Conservation (phyloP, 2,888 invertebrate genomes). For the Ectemnius lituratus region DNA sequence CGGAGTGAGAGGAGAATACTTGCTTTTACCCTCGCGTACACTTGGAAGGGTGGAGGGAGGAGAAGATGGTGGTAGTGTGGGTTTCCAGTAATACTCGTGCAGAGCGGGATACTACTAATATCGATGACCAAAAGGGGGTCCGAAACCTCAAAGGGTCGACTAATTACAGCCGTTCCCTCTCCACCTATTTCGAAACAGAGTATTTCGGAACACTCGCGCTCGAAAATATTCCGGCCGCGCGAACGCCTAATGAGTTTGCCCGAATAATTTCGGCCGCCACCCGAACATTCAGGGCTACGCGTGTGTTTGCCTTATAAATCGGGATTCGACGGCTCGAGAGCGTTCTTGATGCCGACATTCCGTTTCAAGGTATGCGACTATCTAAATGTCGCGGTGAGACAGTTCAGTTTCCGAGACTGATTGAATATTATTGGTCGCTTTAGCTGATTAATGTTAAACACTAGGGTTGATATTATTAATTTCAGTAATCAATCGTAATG, state of each 20-base stretch:
- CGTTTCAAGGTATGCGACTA: no score
- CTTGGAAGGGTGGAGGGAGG: no score
- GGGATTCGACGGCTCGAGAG: background rate
- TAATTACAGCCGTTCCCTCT: slow-evolving; percentile 52
- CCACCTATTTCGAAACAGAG: slow-evolving; percentile 31
- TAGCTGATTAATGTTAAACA: no score
- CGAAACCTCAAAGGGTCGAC: slow-evolving; percentile 63
- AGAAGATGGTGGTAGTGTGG: slow-evolving; percentile 25
- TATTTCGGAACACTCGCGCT: slow-evolving; percentile 41
- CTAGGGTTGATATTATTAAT: no score
- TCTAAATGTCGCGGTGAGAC: no score
- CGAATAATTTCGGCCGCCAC: slow-evolving; percentile 14
- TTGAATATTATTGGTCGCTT: no score
- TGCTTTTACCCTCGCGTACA: background rate
- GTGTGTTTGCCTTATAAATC: background rate
- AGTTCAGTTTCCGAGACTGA: no score
- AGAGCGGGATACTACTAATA: slow-evolving; percentile 52
- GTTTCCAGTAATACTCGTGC: slow-evolving; percentile 22
- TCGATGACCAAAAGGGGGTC: slow-evolving; percentile 56
- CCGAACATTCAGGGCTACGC: background rate
- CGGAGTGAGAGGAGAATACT: no score
- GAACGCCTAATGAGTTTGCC: slow-evolving; percentile 18
- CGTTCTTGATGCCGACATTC: no score
- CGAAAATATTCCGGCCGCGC: slow-evolving; percentile 29
- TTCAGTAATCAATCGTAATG: no score